phyloP scores from a whole-genome alignment of 2,888 invertebrate genomes.

The Stenolophus ochropezus region DNA sequence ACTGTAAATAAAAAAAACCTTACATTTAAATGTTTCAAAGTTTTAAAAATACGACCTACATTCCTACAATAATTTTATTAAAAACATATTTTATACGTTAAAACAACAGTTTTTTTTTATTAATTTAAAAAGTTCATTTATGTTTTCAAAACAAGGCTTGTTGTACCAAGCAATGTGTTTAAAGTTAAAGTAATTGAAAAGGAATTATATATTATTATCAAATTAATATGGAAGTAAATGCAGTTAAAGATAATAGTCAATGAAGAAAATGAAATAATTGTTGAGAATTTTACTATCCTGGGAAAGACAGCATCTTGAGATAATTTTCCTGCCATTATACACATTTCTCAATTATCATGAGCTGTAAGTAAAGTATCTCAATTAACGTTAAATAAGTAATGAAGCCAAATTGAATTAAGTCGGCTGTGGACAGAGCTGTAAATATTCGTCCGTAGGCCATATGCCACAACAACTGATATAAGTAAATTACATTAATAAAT shows the following conservation, averaged over 20 bases:
- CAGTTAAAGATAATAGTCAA: background rate
- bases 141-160: no score
- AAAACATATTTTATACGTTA: no score
- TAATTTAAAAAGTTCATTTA: no score
- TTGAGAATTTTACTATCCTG: constrained; percentile 15
- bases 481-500: constrained; percentile 70
- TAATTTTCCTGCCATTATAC: constrained; percentile 48
- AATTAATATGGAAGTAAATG: constrained; percentile 2
- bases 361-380: constrained; percentile 54
- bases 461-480: constrained; percentile 67
- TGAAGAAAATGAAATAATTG: constrained; percentile 45
- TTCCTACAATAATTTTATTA: no score
- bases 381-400: constrained; percentile 58
- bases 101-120: no score
- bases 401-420: constrained; percentile 58
- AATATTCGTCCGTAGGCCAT: constrained; percentile 64
- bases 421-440: constrained; percentile 13
- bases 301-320: constrained; percentile 15
- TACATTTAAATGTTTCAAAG: no score
- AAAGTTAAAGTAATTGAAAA: background rate
- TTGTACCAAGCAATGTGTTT: no score
- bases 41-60: no score
- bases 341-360: constrained; percentile 57
- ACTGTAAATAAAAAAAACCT: no score
- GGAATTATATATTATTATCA: background rate